phyloP scores from a whole-genome alignment of 2,888 invertebrate genomes.

The Nudaria mundana region DNA sequence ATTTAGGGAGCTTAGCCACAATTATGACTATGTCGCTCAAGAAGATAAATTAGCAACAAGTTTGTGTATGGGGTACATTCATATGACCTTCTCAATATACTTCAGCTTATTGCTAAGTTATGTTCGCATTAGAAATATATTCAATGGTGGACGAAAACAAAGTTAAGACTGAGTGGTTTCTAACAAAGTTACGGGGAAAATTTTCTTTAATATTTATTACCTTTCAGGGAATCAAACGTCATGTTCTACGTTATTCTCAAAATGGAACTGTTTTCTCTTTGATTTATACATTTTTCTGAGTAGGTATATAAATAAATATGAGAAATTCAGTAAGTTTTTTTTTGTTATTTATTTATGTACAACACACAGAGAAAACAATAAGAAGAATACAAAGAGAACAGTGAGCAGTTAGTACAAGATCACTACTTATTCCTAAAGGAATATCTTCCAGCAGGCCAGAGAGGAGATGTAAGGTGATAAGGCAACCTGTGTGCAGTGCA shows the following conservation, averaged over 20 bases:
- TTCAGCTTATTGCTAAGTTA: neutral
- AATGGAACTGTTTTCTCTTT: neutral
- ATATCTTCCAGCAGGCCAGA: too few relatives aligned
- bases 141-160: neutral
- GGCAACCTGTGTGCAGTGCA: too few relatives aligned
- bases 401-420: too few relatives aligned
- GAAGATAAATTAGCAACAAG: neutral
- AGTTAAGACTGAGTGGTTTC: neutral
- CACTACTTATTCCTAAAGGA: too few relatives aligned
- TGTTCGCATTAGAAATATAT: neutral
- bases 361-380: neutral
- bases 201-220: too few relatives aligned
- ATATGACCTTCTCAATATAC: neutral
- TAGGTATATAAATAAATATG: neutral
- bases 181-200: too few relatives aligned
- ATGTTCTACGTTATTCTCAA: neutral
- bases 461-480: too few relatives aligned
- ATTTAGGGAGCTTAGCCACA: too few relatives aligned
- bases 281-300: neutral
- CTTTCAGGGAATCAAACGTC: neutral
- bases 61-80: neutral
- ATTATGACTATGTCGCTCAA: too few relatives aligned
- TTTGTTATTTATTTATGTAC: neutral
- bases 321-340: too few relatives aligned
- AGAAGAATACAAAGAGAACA: neutral